Base-by-base conservation (phyloP, 2,113 vertebrate species). In the Festucalex cinctus region DNA sequence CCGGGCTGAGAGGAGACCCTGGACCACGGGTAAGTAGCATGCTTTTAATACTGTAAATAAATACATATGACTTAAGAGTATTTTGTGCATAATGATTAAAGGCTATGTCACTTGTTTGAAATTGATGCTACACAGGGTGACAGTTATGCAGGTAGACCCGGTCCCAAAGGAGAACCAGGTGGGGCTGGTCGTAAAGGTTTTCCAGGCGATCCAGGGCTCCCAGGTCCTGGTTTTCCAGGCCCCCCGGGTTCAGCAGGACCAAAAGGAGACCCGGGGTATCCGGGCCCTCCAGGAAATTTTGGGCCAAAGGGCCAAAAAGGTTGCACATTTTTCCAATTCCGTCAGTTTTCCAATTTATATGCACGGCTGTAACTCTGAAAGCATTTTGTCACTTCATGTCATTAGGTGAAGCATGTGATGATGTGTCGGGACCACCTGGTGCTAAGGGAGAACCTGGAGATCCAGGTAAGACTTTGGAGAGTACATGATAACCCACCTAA, bases 81-180 rank as follows among this genome's bases (percentile, higher is more conserved):
- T 57, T 32, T 57, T 13, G 6, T 32, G 26, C 54, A 57, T 17
- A 14, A 32, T 17, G 13, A 6, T 17, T 17, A 57, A 57, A 57
- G 14, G 19, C 14, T 56, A 16, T 16, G 24, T 16, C 3, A 54
- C 13, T 54, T 24, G 10, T 54, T 54, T 54, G 1, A 24, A 54
- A 54, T 54, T 54, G 22, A 0, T 57, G 8, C 51, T 28, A 32
- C 6, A 28, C 6, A 96, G 94, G 94, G 94, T 62, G 78, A 89
- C 69, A 82, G 77, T 66, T 86, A 81, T 54, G 26, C 46, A 37
- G 93, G 91, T 24, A 89, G 89, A 66, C 88, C 73, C 65, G 94
- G 94, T 65, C 91, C 89, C 43, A 94, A 92, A 84, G 95, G 95
- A 16, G 60, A 86, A 6, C 90, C 88, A 80, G 95, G 95, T 57